Percentiles rank a stretch among this genome's conserved stretches.
phyloP scores from a whole-genome alignment of 2,888 invertebrate genomes.

The Perithous albicinctus region DNA sequence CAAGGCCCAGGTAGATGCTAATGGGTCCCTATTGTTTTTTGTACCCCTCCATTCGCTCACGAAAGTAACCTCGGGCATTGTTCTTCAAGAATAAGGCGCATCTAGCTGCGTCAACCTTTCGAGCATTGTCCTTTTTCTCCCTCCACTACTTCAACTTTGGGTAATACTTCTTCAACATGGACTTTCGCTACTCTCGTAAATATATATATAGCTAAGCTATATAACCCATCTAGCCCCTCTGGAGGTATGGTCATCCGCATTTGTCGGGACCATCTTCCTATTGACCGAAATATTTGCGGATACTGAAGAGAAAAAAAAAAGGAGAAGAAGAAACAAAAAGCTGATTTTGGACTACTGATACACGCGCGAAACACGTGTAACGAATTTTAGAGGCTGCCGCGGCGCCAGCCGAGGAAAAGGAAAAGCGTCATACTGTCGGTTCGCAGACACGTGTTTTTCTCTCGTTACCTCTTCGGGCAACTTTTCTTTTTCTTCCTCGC shows the following conservation, averaged over 20 bases:
- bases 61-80: conserved; percentile 48
- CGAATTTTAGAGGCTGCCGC: conserved; percentile 61
- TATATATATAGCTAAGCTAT: conserved; percentile 4
- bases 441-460: conserved; percentile 40
- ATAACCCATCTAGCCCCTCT: conserved; percentile 32
- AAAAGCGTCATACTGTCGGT: conserved; percentile 55
- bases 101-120: conserved; percentile 59
- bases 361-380: conserved; percentile 68
- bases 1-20: conserved; percentile 80
- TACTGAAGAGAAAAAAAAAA: conserved; percentile 30
- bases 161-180: conserved; percentile 23
- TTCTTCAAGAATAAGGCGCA: conserved; percentile 49
- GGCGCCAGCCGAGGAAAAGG: conserved; percentile 34
- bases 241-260: neutral
- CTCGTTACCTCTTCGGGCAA: neutral
- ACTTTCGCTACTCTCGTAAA: conserved; percentile 14
- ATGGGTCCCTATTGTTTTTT: conserved; percentile 81
- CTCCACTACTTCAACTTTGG: neutral
- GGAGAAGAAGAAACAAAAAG: conserved; percentile 43
- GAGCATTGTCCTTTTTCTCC: conserved; percentile 27
- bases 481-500: conserved; percentile 5
- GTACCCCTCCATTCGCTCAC: conserved; percentile 58
- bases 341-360: conserved; percentile 49
- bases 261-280: conserved; percentile 14
- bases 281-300: conserved; percentile 57